Base-by-base conservation (phyloP, 2,888 invertebrate genomes). In the Omphaloscelis lunosa region DNA sequence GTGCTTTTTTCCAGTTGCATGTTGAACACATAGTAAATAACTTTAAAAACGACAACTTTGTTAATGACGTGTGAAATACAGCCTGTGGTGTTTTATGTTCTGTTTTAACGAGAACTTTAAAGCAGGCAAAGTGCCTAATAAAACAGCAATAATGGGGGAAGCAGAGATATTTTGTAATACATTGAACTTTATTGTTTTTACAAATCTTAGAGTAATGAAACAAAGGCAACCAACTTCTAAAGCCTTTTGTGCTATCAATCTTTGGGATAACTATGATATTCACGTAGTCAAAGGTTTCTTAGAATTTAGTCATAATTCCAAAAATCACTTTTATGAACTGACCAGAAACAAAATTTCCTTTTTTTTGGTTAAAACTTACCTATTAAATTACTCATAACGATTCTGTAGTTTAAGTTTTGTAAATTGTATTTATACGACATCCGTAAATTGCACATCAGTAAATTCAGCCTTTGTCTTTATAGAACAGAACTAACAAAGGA, bases 11-110 rank as follows among this genome's bases (percentile, higher is more conserved):
- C 79, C 74, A 78, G 85, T 91, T 83, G 92, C 91, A 91, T 91
- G 91, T 88, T 89, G 87, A 85, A 88, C 86, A 86, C 85, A 83
- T 84, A 86, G 90, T 89, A 89, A 91, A 91, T 90, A 90, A 88
- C 87, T 84, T 88, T 80, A 71, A 84, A 81, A 89, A 90, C 89
- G 85, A 89, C 88, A 88, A 85, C 86, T 85, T 89, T 88, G 84
- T 89, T 90, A 89, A 91, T 88, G 87, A 88, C 85, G 89, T 88
- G 88, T 84, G 84, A 91, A 91, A 91, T 92, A 87, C 86, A 89
- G 90, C 89, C 87, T 85, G 89, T 73, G 80, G 79, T 89, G 86
- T 88, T 91, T 91, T 88, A 88, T 79, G 87, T 81, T 75, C 62
- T 79, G 51, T 85, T 88, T 74, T 65, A 77, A 85, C 72, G 75